These are phyloP conservation scores for Serripes groenlandicus DNA, from an alignment of 2,888 invertebrate species.

Conservation along the genomic window DNA sequence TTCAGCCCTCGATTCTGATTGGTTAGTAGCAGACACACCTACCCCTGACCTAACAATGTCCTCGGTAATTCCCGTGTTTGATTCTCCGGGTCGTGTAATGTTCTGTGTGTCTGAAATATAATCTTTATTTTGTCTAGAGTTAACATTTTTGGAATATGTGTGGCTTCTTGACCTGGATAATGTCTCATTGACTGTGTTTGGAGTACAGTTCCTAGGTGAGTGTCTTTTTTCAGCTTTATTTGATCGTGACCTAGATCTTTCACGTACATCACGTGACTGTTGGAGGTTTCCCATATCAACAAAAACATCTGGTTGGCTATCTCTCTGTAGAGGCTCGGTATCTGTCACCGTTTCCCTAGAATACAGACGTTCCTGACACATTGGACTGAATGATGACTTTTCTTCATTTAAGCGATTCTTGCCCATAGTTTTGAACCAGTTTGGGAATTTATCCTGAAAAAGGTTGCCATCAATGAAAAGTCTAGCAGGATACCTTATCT, in stretches of 20 bases:
- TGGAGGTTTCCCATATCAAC: background rate
- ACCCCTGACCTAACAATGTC: too few relatives aligned
- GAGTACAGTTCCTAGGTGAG: too few relatives aligned
- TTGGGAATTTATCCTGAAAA: background rate
- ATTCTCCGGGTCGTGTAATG: too few relatives aligned
- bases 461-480: background rate
- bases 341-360: background rate
- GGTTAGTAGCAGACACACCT: too few relatives aligned
- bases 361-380: background rate
- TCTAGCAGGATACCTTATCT: conserved; percentile 9
- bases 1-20: too few relatives aligned
- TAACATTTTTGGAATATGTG: background rate
- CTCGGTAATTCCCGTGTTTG: too few relatives aligned
- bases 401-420: too few relatives aligned
- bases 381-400: too few relatives aligned
- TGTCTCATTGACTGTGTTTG: too few relatives aligned
- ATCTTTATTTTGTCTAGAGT: background rate
- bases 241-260: background rate
- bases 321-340: background rate
- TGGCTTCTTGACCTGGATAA: background rate
- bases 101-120: too few relatives aligned
- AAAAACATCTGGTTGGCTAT: background rate
- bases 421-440: background rate
- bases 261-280: too few relatives aligned
- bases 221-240: background rate